phyloP scores from a whole-genome alignment of 2,113 vertebrate genomes.

The Atractosteus spatula region DNA sequence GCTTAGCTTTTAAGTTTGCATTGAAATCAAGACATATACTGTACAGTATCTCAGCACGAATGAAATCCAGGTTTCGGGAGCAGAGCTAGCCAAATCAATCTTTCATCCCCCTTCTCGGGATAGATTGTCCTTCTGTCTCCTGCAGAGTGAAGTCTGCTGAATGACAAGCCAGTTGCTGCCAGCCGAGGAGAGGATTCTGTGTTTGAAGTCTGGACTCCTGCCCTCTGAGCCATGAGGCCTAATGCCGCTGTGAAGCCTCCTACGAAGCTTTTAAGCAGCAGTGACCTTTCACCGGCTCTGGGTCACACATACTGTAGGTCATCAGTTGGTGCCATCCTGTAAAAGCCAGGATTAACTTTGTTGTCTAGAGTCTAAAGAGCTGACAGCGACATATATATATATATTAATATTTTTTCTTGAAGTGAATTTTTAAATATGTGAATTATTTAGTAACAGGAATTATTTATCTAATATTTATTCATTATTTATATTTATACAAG shows the following conservation, averaged over 20 bases:
- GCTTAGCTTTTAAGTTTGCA: no score
- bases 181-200: neutral
- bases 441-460: conserved; percentile 70
- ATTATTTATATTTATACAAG: conserved; percentile 80
- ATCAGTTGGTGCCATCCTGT: neutral
- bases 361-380: neutral
- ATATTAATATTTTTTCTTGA: neutral
- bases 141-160: neutral
- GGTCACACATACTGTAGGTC: neutral
- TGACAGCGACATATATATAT: neutral
- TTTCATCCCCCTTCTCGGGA: neutral
- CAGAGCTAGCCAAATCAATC: neutral
- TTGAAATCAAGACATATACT: no score
- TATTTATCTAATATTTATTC: conserved; percentile 73
- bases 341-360: neutral
- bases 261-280: neutral
- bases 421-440: conserved; percentile 36
- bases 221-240: neutral
- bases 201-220: neutral
- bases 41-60: no score
- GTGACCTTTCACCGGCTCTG: neutral
- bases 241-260: neutral
- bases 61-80: neutral
- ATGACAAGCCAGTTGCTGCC: no score
- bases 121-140: neutral